Conservation (phyloP, 1,140 invertebrate species). For the Neocloeon triangulifer region DNA sequence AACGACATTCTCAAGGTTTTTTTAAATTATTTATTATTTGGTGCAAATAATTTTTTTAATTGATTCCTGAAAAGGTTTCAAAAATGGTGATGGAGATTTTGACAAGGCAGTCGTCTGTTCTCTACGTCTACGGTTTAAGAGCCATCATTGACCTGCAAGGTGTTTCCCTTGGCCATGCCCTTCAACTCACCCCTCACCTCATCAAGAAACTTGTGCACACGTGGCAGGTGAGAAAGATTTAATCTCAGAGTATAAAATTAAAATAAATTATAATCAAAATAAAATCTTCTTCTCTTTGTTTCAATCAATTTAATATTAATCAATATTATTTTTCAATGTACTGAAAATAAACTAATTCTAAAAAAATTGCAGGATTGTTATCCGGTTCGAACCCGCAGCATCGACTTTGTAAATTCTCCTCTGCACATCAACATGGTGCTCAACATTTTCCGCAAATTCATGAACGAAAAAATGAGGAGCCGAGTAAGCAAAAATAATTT, state of each 20-base stretch:
- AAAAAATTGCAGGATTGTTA: constrained; percentile 31
- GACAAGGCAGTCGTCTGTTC: constrained; percentile 20
- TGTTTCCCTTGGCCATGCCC: constrained; percentile 28
- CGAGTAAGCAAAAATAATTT: constrained; percentile 18
- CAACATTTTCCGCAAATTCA: constrained; percentile 41
- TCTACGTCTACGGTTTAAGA: constrained; percentile 29
- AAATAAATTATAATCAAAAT: no score
- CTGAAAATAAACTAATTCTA: neutral
- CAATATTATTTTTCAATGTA: constrained; percentile 1
- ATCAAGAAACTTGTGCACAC: constrained; percentile 31
- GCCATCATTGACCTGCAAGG: constrained; percentile 33
- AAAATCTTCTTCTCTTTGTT: no score
- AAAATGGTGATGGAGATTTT: constrained; percentile 31
- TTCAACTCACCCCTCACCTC: constrained; percentile 28
- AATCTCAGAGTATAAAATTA: neutral
- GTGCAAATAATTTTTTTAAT: neutral
- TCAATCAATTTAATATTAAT: no score
- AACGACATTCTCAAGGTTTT: constrained; percentile 30
- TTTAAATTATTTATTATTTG: neutral
- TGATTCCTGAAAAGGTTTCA: constrained; percentile 5
- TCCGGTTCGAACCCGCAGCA: constrained; percentile 35
- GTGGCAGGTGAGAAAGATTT: constrained; percentile 24
- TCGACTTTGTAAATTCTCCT: constrained; percentile 49
- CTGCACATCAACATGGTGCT: constrained; percentile 38
- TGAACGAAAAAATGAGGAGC: constrained; percentile 37